Base-by-base conservation (phyloP, 2,113 vertebrate species). In the Spea bombifrons region DNA sequence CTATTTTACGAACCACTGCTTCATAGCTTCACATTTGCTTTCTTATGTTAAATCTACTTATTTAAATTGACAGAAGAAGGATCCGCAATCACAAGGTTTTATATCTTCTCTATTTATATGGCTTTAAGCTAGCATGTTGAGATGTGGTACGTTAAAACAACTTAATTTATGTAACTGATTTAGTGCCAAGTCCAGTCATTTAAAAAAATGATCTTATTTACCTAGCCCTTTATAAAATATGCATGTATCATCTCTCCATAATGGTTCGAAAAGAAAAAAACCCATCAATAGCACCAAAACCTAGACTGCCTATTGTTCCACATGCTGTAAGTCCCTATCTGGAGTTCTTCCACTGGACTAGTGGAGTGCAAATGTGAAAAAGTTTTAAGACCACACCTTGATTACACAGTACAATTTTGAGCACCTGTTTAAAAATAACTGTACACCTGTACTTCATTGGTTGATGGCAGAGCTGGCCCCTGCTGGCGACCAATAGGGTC, bases 51-150 rank as follows among this genome's bases (percentile, higher is more conserved):
- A 61, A 59, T 73, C 12, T 15, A 44, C 70, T 72, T 72, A 59
- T 73, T 12, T 73, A 47, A 73, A 73, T 5, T 73, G 30, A 61
- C 71, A 73, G 49, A 15, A 7, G 15, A 44, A 45, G 53, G 46
- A 61, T 61, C 30, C 47, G 44, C 59, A 3, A 46, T 59, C 61
- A 61, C 46, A 61, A 8, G 61, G 8, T 17, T 73, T 59, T 30
- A 52, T 52, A 71, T 71, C 46, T 50, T 3, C 30, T 30, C 30
- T 30, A 30, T 30, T 30, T 30, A 70, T 16, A 59, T 66, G 64
- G 64, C 17, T 66, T 66, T 10, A 66, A 7, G 10, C 64, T 66
- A 44, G 5, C 64, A 66, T 66, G 64, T 9, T 13, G 12, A 59
- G 10, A 59, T 7, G 10, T 59, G 15, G 10, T 59, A 9, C 15